Conservation (phyloP, 2,888 invertebrate genomes). For the Chaitophorus viminalis region DNA sequence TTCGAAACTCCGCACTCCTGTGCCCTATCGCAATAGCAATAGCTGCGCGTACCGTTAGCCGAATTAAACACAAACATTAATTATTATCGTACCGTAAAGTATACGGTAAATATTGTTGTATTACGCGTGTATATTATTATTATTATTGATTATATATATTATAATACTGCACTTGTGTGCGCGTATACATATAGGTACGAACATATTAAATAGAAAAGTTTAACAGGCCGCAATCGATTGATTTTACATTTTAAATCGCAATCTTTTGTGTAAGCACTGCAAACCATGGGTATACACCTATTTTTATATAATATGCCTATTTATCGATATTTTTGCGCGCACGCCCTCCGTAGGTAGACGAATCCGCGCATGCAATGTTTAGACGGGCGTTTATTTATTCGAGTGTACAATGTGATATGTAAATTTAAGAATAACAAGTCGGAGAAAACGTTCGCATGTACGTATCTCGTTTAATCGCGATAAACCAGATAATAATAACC, state of each 20-base stretch:
- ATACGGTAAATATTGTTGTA: no score
- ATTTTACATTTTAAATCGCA: no score
- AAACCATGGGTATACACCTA: no score
- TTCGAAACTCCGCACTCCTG: background rate
- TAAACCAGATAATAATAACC: background rate
- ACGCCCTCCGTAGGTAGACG: no score
- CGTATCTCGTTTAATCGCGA: background rate
- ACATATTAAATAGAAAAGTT: no score
- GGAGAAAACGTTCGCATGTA: background rate
- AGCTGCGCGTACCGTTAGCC: background rate
- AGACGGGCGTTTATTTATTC: background rate
- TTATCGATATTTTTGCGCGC: background rate
- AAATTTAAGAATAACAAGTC: background rate
- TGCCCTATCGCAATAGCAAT: background rate
- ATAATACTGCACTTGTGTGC: no score
- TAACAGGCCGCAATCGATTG: no score
- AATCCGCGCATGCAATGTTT: no score
- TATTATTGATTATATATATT: no score
- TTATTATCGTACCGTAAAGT: background rate
- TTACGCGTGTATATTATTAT: no score
- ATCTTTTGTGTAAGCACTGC: background rate
- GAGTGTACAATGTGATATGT: background rate
- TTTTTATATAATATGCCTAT: no score
- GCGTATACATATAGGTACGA: no score
- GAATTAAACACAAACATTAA: slow-evolving; percentile 40